phyloP scores from a whole-genome alignment of 1,140 invertebrate species.

The Lineus longissimus region DNA sequence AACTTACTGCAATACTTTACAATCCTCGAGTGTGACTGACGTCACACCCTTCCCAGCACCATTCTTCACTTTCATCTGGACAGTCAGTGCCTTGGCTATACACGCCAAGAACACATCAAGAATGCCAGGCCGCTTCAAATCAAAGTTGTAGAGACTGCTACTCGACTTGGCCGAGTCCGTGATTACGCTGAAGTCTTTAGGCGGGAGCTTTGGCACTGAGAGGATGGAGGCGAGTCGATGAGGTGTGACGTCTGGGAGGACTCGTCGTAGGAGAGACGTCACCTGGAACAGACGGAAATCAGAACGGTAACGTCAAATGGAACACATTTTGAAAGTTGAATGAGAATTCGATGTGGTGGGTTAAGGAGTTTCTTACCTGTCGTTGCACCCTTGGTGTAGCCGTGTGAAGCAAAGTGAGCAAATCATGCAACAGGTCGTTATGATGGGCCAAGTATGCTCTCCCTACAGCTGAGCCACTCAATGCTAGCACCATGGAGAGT shows the following conservation, averaged over 20 bases:
- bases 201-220: constrained; percentile 66
- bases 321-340: no score
- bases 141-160: constrained; percentile 51
- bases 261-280: constrained; percentile 71
- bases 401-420: constrained; percentile 84
- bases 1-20: constrained; percentile 8
- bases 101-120: constrained; percentile 82
- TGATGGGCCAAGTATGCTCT: constrained; percentile 86
- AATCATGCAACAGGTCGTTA: constrained; percentile 74
- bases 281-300: constrained; percentile 56
- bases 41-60: constrained; percentile 63
- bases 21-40: constrained; percentile 60
- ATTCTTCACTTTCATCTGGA: constrained; percentile 82
- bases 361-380: constrained; percentile 61
- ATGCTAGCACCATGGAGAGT: constrained; percentile 85
- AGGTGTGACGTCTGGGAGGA: constrained; percentile 77
- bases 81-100: constrained; percentile 78
- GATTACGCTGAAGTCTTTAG: constrained; percentile 72
- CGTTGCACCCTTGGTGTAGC: constrained; percentile 90
- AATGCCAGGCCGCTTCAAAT: constrained; percentile 63
- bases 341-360: no score
- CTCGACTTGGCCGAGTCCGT: constrained; percentile 26
- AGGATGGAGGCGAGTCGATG: constrained; percentile 59
- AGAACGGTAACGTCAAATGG: constrained; percentile 1
- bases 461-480: constrained; percentile 90